Evolutionary conservation across 1,140 invertebrate species (phyloP).

Genomic region (Heliothis subflexa): DNA sequence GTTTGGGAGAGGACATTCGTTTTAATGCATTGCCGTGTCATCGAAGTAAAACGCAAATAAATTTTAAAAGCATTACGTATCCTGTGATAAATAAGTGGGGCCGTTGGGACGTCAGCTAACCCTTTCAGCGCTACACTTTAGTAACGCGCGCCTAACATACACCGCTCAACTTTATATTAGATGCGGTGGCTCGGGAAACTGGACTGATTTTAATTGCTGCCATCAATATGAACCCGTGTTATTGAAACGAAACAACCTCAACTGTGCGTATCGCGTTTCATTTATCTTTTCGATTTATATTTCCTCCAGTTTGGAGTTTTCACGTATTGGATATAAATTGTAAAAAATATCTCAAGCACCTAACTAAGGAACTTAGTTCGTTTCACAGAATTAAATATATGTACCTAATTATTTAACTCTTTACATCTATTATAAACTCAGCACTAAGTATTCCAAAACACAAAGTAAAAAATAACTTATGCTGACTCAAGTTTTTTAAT

Average conservation of each 20-base stretch:
- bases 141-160: constrained; percentile 3
- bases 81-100: constrained; percentile 72
- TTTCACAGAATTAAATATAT: neutral
- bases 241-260: constrained; percentile 32
- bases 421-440: neutral
- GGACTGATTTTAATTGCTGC: constrained; percentile 34
- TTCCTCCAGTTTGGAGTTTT: constrained; percentile 21
- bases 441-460: neutral
- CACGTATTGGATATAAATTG: constrained; percentile 7
- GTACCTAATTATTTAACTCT: neutral
- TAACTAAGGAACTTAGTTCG: no score
- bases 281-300: constrained; percentile 36
- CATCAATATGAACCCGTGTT: constrained; percentile 36
- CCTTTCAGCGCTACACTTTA: constrained; percentile 44
- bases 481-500: constrained; percentile 3
- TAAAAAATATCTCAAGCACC: neutral
- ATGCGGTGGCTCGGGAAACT: constrained; percentile 25
- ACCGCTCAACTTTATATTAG: constrained; percentile 5
- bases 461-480: neutral
- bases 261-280: constrained; percentile 34
- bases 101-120: constrained; percentile 18
- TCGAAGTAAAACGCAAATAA: constrained; percentile 78
- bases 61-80: constrained; percentile 78
- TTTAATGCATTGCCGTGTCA: constrained; percentile 57
- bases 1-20: constrained; percentile 52